These are phyloP conservation scores for Epistrophe eligans DNA, from an alignment of 2,888 invertebrate genomes.

Conservation along the genomic window DNA sequence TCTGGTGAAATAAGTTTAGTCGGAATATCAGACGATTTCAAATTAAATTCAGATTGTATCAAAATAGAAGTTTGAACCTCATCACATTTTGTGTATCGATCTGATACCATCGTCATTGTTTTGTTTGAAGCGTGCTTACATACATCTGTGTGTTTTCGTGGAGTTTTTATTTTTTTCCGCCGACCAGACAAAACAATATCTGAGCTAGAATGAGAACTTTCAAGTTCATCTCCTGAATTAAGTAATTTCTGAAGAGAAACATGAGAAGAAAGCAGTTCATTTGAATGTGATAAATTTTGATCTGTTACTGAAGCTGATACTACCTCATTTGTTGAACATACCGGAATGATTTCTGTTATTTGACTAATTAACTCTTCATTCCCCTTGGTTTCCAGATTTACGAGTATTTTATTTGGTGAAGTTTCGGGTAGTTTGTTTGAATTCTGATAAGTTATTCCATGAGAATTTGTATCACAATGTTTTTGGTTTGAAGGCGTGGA, in stretches of 20 bases:
- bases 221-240: not conserved
- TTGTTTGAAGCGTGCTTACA: not conserved
- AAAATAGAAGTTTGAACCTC: not conserved
- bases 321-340: not conserved
- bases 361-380: not conserved
- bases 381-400: too few species aligned
- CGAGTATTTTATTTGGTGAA: not conserved
- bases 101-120: not conserved
- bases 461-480: not conserved
- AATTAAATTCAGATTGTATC: not conserved
- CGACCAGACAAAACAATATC: conserved; percentile 13
- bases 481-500: too few species aligned
- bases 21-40: not conserved
- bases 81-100: conserved; percentile 4
- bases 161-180: conserved; percentile 50
- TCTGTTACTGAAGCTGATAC: not conserved
- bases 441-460: not conserved
- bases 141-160: conserved; percentile 32
- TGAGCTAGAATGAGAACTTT: not conserved
- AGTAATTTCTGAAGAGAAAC: not conserved
- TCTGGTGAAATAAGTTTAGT: not conserved
- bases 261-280: not conserved
- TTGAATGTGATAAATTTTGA: not conserved
- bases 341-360: not conserved
- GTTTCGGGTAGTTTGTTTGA: too few species aligned